phyloP scores from a whole-genome alignment of 2,888 invertebrate species.

The Sesia apiformis region DNA sequence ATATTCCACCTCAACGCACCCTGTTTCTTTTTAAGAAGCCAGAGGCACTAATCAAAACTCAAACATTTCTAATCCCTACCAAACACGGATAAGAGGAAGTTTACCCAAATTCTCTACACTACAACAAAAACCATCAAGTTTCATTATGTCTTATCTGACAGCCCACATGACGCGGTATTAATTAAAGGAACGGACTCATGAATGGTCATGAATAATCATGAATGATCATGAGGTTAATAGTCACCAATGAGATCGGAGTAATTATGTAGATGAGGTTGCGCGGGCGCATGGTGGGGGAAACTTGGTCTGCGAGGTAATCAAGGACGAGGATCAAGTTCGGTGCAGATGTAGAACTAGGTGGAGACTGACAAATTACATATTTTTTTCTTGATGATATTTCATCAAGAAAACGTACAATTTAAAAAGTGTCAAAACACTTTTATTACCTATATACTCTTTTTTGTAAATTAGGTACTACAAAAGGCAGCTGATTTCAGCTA shows the following conservation, averaged over 20 bases:
- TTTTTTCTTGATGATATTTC: too few species aligned
- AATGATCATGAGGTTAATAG: conserved; percentile 71
- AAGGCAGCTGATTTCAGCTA: too few species aligned
- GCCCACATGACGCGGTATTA: conserved; percentile 67
- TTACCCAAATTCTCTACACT: neutral
- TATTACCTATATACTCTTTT: too few species aligned
- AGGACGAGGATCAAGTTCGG: conserved; percentile 13
- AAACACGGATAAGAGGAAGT: neutral
- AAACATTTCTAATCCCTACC: neutral
- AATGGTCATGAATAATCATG: conserved; percentile 47
- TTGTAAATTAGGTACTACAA: too few species aligned
- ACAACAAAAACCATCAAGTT: conserved; percentile 33
- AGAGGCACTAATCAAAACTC: neutral
- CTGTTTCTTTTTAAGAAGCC: too few species aligned
- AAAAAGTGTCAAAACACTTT: too few species aligned
- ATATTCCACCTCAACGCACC: too few species aligned
- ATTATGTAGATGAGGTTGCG: conserved; percentile 69
- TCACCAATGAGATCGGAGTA: conserved; percentile 71
- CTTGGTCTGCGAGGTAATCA: conserved; percentile 14
- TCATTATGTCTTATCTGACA: conserved; percentile 64
- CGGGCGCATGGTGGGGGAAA: conserved; percentile 36
- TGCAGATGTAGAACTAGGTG: conserved; percentile 18
- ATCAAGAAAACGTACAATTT: too few species aligned
- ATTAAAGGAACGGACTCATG: conserved; percentile 61
- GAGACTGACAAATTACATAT: neutral